Base-by-base conservation (phyloP, 2,888 invertebrate species). In the Tipula helvola region DNA sequence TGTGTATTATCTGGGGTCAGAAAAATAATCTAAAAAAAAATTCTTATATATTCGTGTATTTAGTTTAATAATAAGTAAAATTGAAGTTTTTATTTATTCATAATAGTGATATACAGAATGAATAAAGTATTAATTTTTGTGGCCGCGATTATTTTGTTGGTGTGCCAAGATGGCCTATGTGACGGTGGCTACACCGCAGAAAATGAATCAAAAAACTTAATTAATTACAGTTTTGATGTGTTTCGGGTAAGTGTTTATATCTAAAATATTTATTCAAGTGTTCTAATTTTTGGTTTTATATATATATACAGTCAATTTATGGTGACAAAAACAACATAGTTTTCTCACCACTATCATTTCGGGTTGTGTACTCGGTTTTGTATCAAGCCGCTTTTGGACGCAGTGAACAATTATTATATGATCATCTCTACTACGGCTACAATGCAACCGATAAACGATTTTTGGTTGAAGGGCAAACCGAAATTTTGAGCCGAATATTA, bases 161-260 rank as follows among this genome's bases (percentile, higher is more conserved):
- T 71, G 71, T 71, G 10, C 71, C 71, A 28, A 28, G 28, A 12
- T 71, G 71, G 71, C 10, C 2, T 12, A 2, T 71, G 71, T 71
- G 28, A 71, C 28, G 71, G 71, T 28, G 71, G 28, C 28, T 71
- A 71, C 12, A 71, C 71, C 18, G 71, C 71, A 1, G 71, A 71
- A 12, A 71, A 71, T 28, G 71, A 71, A 71, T 71, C 71, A 10
- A 8, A 71, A 71, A 71, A 71, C 3, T 71, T 71, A n/a, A 84
- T 84, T 84, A 41, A 41, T n/a, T 84, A 84, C 84, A 84, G 84
- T 84, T 84, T 84, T 10, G 84, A 84, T 84, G 84, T 39, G 36
- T 84, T 39, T 84, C 36, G 84, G 41, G 84, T 84, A 84, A 36
- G 83, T 83, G 71, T 28, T 1, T 28, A 28, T 28, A 28, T 2